Evolutionary conservation across 2,797 vertebrate species (phyloP).

Genomic region (Psittacula derbiana): DNA sequence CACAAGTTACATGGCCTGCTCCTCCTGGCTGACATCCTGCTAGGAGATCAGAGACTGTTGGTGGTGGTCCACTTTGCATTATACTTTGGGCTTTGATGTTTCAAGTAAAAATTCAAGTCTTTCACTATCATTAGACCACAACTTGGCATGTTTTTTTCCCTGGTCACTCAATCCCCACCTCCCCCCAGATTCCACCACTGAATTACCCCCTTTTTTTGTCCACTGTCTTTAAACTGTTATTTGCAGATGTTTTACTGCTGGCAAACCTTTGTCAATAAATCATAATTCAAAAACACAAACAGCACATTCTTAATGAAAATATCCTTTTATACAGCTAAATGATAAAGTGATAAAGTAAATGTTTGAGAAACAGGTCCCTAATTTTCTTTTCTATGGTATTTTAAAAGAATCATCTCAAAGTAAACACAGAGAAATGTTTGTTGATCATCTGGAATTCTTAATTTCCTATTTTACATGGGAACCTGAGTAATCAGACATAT

Average conservation of each 20-base stretch:
- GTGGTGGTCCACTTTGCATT: background rate
- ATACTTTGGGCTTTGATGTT: background rate
- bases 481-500: constrained; percentile 55
- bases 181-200: background rate
- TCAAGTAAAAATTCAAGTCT: background rate
- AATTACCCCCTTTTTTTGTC: background rate
- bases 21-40: background rate
- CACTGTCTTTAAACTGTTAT: background rate
- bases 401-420: constrained; percentile 52
- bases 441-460: constrained; percentile 63
- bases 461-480: constrained; percentile 69
- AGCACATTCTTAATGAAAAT: background rate
- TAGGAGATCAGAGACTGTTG: background rate
- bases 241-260: background rate
- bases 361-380: background rate
- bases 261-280: background rate
- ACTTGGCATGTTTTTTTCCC: background rate
- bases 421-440: constrained; percentile 60
- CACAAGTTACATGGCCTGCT: background rate
- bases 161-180: background rate
- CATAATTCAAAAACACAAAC: constrained; percentile 1
- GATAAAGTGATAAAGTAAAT: background rate
- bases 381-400: background rate
- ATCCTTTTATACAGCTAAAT: background rate
- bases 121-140: background rate